phyloP scores from a whole-genome alignment of 2,888 invertebrate species.

The Drosophila flavopinicola region DNA sequence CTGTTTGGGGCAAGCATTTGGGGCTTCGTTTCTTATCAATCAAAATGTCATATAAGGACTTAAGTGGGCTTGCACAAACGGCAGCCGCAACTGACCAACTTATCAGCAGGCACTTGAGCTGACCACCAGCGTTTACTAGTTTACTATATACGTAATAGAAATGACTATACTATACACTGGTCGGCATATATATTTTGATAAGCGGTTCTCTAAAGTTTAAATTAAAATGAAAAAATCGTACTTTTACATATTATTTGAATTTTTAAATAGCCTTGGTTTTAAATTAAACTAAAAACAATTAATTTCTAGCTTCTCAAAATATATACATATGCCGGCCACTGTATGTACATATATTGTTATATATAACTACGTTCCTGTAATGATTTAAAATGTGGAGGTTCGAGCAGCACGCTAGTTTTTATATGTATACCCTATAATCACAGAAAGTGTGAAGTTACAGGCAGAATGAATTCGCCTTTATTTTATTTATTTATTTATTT shows the following conservation, averaged over 20 bases:
- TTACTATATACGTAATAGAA: conserved; percentile 8
- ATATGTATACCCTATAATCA: neutral
- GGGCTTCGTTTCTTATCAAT: conserved; percentile 34
- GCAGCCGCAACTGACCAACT: conserved; percentile 19
- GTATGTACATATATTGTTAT: conserved; percentile 9
- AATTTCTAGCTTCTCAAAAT: too few relatives aligned
- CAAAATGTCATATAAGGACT: conserved; percentile 19
- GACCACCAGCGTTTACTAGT: conserved; percentile 24
- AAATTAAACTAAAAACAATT: too few relatives aligned
- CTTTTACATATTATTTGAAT: too few relatives aligned
- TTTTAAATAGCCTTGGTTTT: too few relatives aligned
- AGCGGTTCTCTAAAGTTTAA: too few relatives aligned
- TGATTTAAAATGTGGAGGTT: conserved; percentile 24
- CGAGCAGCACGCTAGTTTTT: conserved; percentile 22
- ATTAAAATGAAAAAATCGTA: too few relatives aligned
- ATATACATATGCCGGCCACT: too few relatives aligned
- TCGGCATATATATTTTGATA: too few relatives aligned
- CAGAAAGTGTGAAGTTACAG: neutral
- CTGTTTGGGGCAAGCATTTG: conserved; percentile 25
- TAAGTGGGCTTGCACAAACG: conserved; percentile 25
- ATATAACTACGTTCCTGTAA: conserved; percentile 16
- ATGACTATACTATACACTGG: neutral
- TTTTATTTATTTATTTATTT: too few relatives aligned
- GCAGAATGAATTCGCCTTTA: conserved; percentile 3
- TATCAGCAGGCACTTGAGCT: conserved; percentile 44